Evolutionary conservation across 2,113 vertebrate genomes (phyloP).

Genomic region (Reinhardtius hippoglossoides): DNA sequence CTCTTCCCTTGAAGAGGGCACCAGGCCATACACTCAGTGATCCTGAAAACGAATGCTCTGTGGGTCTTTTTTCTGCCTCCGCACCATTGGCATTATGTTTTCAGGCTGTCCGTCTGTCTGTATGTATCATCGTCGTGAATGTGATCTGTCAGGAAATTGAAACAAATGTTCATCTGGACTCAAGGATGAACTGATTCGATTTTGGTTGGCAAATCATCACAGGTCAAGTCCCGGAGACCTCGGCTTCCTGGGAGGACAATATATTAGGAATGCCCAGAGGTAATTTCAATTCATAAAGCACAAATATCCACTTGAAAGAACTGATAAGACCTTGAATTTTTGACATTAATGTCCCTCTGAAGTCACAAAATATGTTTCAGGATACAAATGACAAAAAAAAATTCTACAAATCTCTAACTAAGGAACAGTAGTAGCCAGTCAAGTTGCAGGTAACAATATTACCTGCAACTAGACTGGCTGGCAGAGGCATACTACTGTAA

Average conservation of each 20-base stretch:
- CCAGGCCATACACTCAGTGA: conserved; percentile 8
- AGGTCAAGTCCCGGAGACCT: background rate
- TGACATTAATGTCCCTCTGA: background rate
- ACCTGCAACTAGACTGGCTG: background rate
- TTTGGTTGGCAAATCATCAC: background rate
- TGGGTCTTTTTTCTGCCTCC: background rate
- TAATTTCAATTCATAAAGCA: background rate
- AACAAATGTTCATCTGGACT: background rate
- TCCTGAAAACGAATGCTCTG: conserved; percentile 5
- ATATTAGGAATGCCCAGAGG: background rate
- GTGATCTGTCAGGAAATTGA: background rate
- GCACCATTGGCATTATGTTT: no score
- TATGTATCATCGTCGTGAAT: background rate
- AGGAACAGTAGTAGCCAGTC: background rate
- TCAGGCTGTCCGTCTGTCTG: background rate
- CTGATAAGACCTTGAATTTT: background rate
- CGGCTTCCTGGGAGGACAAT: no score
- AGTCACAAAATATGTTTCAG: background rate
- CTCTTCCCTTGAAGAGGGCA: conserved; percentile 4
- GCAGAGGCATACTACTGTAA: background rate
- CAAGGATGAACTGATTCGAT: background rate
- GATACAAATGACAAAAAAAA: background rate
- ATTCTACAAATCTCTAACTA: no score
- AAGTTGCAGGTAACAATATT: background rate
- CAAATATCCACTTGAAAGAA: background rate